phyloP scores from a whole-genome alignment of 2,113 vertebrate species.

The Oncorhynchus tshawytscha region DNA sequence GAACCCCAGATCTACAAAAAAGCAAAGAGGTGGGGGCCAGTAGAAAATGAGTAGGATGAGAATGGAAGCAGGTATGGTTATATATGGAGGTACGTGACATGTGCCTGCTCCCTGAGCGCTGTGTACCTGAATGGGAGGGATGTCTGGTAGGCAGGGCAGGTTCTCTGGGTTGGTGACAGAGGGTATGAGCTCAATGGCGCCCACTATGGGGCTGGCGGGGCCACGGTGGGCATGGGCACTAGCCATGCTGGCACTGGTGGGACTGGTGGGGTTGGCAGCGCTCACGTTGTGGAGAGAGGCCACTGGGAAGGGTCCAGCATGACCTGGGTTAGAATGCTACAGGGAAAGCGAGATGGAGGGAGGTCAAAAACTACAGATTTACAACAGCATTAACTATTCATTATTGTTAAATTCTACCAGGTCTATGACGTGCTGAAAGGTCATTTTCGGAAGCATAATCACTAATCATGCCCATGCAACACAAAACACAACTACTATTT shows the following conservation, averaged over 20 bases:
- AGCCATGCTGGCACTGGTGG: conserved; percentile 94
- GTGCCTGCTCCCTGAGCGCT: background rate
- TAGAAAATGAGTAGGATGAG: conserved; percentile 52
- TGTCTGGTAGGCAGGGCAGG: conserved; percentile 93
- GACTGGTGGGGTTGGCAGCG: conserved; percentile 93
- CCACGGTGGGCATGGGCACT: conserved; percentile 88
- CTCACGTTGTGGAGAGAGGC: conserved; percentile 89
- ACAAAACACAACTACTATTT: conserved; percentile 60
- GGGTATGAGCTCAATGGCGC: conserved; percentile 93
- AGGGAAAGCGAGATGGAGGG: conserved; percentile 15
- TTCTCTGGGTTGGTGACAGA: conserved; percentile 98
- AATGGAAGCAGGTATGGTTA: background rate
- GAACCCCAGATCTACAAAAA: background rate
- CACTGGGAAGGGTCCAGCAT: conserved; percentile 94
- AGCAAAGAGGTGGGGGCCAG: conserved; percentile 84
- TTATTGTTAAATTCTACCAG: conserved; percentile 16
- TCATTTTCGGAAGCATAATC: conserved; percentile 17
- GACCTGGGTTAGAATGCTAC: conserved; percentile 97
- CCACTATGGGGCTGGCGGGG: conserved; percentile 88
- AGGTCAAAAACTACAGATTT: background rate
- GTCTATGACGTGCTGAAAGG: conserved; percentile 18
- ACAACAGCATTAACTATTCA: background rate
- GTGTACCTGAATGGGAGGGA: conserved; percentile 94
- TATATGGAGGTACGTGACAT: background rate
- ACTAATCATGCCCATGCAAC: conserved; percentile 66